Evolutionary conservation across 2,888 invertebrate genomes (phyloP), one percentile per base, ranked within the genome.

Genomic region (Xestobium rufovillosum): DNA sequence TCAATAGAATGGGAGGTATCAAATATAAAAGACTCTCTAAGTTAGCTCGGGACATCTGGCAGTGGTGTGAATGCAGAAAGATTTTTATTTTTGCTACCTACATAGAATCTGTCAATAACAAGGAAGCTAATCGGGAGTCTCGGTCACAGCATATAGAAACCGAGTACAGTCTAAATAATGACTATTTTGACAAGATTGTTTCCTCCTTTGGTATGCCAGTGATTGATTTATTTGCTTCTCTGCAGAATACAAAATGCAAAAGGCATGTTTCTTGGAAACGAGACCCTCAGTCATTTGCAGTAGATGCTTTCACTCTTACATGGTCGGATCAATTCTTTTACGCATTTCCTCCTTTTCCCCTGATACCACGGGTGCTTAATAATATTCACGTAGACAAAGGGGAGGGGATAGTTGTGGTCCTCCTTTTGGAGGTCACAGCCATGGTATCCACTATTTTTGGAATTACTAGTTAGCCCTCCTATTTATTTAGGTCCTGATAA

Each of bases 271-370:
- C 54, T 2, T 55, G 55, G 51, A 23, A 39, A 9, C 34, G 26
- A 33, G 50, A 53, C 28, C 52, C 52, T 1, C 38, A 41, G 2
- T 40, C 49, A 1, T 10, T 32, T 3, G 38, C 39, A 2, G 36
- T 53, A 1, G 53, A 55, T 33, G 55, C 54, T 0, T 55, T 55
- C 31, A 56, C 49, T 4, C 42, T 38, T 27, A 14, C 16, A 38
- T 39, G 48, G 48, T 17, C 43, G 41, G 9, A 23, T 15, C 14
- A n/a, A 4, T 29, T n/a, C 8, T 45, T 43, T 38, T 57, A 54
- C 41, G 55, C 54, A 1, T 57, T 55, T 17, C 53, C 55, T 2
- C 53, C 55, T 1, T 57, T 55, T 34, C 41, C 45, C 1, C n/a
- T 54, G 2, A 42, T 58, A 14, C 33, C 52, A 14, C 43, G 39